Base-by-base conservation (phyloP, 2,113 vertebrate genomes). In the Chitala chitala region DNA sequence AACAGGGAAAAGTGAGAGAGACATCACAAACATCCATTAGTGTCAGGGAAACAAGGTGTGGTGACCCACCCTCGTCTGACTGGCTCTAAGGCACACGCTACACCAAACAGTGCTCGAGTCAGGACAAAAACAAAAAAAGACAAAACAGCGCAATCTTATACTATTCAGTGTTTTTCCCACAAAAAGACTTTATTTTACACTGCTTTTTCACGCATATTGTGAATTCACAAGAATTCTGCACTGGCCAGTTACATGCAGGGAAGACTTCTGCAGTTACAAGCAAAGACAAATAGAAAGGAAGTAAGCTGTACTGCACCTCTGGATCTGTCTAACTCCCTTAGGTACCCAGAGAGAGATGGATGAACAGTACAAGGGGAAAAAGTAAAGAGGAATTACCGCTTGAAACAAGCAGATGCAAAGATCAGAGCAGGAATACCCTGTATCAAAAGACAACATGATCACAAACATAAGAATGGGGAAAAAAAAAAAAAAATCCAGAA, bases 321-420 rank as follows among this genome's bases (percentile, higher is more conserved):
- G 87, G 89, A 87, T 88, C 87, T 91, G 89, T 91, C 91, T 71
- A 46, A 48, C 56, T 69, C 50, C 55, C 69, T 61, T n/a, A 66
- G 51, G 64, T 58, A 33, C 65, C 72, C 72, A 90, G 88, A 90
- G 90, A 90, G 88, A 90, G 90, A 90, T 91, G 87, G 82, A 85
- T 92, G 87, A 92, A 92, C 91, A 76, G 65, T 93, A 92, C 89
- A 93, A 81, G 89, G 91, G 92, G 92, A 90, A 91, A 85, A 94
- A 94, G 90, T 94, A 95, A 95, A 94, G 94, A 94, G 93, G 93
- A 94, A 94, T 95, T 95, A 95, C 94, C 92, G 92, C 94, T 95
- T 92, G 91, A 92, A 94, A 94, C 93, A 94, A 95, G 94, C 94
- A 94, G 94, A 91, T 92, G 91, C 91, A 94, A 94, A 92, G 89